Base-by-base conservation (phyloP, 2,888 invertebrate genomes). In the Cynaeus angustus region DNA sequence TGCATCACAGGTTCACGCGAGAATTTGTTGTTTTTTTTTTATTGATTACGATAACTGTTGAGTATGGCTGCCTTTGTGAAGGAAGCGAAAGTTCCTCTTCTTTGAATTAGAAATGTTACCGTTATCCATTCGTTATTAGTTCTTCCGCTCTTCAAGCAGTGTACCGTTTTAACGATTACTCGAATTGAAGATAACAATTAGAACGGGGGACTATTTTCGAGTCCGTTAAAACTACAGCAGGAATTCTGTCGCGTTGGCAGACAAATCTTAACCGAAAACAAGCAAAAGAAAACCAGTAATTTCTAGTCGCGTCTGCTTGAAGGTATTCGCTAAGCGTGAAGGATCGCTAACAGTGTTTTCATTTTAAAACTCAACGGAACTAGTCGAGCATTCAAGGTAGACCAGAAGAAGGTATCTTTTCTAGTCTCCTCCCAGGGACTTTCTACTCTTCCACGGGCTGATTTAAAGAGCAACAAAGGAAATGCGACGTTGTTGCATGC, bases 301-400 rank as follows among this genome's bases (percentile, higher is more conserved):
- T 43, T 56, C 56, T 56, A 56, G 56, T 59, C 59, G 45, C 46
- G 59, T 59, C 59, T 59, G 43, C 56, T 56, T 9, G 41, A 12
- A 59, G 59, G 59, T 59, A 45, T 59, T 59, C 59, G 45, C 45
- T 28, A 30, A 58, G 58, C 58, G 58, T 62, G 62, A 48, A 62
- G 64, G 12, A 37, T 64, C 41, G 64, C 52, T 41, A 64, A 50
- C 64, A 64, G 64, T 52, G 41, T 50, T 50, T 64, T 52, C 52
- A 43, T 43, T 64, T 64, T 59, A 41, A 64, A 50, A 52, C 41
- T 55, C 65, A 65, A 65, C 68, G 55, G 61, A 70, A 68, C 72
- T 45, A 68, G 72, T 70, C 70, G 50, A 14, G 65, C 68, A 72
- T 72, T 72, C 72, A 72, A 72, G 72, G 70, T 48, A 68, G 66